These are phyloP conservation scores for Cetoscarus ocellatus DNA, from an alignment of 2,797 vertebrate species.

Conservation along the genomic window DNA sequence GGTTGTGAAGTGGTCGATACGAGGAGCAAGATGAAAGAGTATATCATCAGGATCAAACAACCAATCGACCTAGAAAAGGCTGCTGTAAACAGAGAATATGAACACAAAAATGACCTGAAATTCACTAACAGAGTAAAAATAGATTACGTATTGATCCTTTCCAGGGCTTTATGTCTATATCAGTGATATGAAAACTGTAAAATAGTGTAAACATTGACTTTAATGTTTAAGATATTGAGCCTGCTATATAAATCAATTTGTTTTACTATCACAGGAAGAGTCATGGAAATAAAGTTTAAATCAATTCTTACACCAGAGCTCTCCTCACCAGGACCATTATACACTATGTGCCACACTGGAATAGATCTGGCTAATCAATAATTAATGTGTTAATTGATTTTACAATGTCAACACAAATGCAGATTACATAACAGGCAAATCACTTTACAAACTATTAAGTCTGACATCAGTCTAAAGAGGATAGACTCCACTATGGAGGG, in stretches of 20 bases:
- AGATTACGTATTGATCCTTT: too few species aligned
- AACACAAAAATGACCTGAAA: not conserved
- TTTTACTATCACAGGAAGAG: not conserved
- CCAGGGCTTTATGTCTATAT: too few species aligned
- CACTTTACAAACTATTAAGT: not conserved
- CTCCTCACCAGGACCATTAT: not conserved
- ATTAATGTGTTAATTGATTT: not conserved
- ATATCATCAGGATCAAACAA: not conserved
- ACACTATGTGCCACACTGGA: not conserved
- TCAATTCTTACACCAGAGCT: not conserved
- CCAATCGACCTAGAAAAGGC: not conserved
- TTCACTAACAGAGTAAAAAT: too few species aligned
- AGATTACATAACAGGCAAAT: not conserved
- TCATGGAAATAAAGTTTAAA: slow-evolving; percentile 5
- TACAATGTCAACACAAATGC: not conserved
- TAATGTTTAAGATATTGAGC: not conserved
- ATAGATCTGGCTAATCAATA: not conserved
- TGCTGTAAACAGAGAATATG: not conserved
- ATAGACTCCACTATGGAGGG: not conserved
- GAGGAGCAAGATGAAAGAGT: not conserved
- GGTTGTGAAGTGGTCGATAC: slow-evolving; percentile 3
- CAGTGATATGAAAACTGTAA: too few species aligned
- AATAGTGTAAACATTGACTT: not conserved
- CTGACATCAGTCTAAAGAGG: not conserved
- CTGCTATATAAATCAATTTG: not conserved